phyloP scores from a whole-genome alignment of 2,113 vertebrate species.

The Coracopsis vasa region DNA sequence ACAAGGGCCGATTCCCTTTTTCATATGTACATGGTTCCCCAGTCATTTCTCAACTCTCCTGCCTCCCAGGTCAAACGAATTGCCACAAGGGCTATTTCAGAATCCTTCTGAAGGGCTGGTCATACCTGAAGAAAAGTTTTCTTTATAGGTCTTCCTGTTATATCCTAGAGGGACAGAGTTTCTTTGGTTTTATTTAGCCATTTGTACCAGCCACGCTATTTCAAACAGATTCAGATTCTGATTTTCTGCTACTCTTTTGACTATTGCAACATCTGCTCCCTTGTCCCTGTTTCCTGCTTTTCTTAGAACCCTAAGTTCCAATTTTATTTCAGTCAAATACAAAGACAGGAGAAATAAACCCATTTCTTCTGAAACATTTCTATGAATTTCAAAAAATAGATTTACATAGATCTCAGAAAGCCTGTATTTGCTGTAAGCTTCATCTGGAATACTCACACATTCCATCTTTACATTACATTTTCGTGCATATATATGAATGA shows the following conservation, averaged over 20 bases:
- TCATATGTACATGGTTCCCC: fast-evolving
- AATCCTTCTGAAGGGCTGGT: not conserved
- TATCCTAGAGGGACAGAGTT: not conserved
- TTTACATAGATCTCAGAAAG: not conserved
- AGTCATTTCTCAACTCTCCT: not conserved
- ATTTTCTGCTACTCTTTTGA: not conserved
- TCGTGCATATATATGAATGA: not conserved
- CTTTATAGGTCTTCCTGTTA: not conserved
- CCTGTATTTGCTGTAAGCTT: not conserved
- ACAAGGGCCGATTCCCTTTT: not conserved
- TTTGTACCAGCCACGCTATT: not conserved
- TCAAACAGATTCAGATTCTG: not conserved
- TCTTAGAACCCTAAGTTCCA: not conserved
- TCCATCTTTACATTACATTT: not conserved
- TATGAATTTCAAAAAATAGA: not conserved
- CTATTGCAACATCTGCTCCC: not conserved
- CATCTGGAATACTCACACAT: not conserved
- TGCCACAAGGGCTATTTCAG: not conserved
- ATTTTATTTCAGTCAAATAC: not conserved
- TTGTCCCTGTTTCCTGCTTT: not conserved
- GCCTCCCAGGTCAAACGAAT: not conserved
- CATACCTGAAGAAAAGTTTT: not conserved
- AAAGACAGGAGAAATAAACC: not conserved
- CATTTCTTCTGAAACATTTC: not conserved
- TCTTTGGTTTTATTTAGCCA: not conserved